Base-by-base conservation (phyloP, 2,797 vertebrate genomes). In the Oreochromis mossambicus region DNA sequence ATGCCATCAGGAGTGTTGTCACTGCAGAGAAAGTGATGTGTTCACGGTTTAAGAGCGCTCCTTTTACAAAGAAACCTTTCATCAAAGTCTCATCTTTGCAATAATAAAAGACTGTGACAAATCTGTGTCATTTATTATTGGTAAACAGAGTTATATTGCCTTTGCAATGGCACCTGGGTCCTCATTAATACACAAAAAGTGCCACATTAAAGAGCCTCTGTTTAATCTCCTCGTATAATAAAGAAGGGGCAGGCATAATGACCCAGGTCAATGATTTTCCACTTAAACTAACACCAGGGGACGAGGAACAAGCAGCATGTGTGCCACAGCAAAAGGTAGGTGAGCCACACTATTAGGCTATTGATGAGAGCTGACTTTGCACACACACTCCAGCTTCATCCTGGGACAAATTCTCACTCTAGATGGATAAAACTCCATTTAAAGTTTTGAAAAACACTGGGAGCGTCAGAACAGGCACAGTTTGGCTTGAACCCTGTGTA, bases 201-300 rank as follows among this genome's bases (percentile, higher is more conserved):
- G n/a, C 41, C n/a, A 63, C 19, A 66, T 66, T 34, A 68, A 48
- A 54, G 36, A 32, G 7, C 38, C 24, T 85, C 58, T 78, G 79
- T 83, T 83, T 86, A 83, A 87, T 87, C 51, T 84, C 26, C 43
- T 73, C 43, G 5, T 78, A 87, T 86, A 88, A 92, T 84, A 85
- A 83, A 84, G 79, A 84, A 81, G 84, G 83, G 87, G 90, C 83
- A 68, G 48, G 87, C 90, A 70, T 89, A 94, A 92, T 90, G 89
- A 93, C 75, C 34, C 84, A 41, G 88, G 93, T 93, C 91, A 88
- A 93, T 91, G 87, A 82, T 91, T 93, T 90, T 83, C 84, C 85
- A 89, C 87, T 94, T 92, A 89, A 68, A 80, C 83, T 83, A 83
- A 91, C 89, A 90, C 86, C 78, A 34, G 88, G 70, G 82, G 86